phyloP scores from a whole-genome alignment of 1,140 invertebrate species.

The Bombus superbus region DNA sequence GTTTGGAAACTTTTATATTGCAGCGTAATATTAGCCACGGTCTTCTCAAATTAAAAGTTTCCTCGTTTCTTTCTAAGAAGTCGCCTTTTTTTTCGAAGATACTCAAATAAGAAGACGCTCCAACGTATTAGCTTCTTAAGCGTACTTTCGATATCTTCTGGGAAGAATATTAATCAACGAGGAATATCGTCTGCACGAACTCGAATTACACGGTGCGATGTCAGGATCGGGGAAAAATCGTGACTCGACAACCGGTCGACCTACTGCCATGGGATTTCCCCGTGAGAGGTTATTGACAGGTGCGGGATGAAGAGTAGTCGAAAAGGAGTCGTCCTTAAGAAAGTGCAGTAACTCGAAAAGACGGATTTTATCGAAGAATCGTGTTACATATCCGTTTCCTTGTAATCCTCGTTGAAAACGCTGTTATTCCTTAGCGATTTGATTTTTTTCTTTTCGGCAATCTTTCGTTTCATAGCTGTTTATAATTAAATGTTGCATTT shows the following conservation, averaged over 20 bases:
- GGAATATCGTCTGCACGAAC: not conserved
- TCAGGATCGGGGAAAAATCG: not conserved
- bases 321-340: too few relatives aligned
- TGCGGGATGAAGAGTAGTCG: too few relatives aligned
- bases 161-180: not conserved
- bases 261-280: too few relatives aligned
- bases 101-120: not conserved
- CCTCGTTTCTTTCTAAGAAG: too few relatives aligned
- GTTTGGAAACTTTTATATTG: not conserved
- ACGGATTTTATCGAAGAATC: too few relatives aligned
- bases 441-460: not conserved
- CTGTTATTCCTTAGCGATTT: too few relatives aligned
- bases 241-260: not conserved
- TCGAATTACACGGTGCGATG: not conserved
- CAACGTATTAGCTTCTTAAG: not conserved
- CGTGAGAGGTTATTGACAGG: too few relatives aligned
- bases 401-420: too few relatives aligned
- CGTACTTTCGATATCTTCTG: not conserved
- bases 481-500: not conserved
- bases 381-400: too few relatives aligned
- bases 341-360: too few relatives aligned
- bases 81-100: not conserved
- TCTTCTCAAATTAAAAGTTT: not conserved
- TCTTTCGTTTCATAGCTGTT: not conserved
- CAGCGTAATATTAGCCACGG: accelerated